Percentiles rank a stretch among this genome's conserved stretches.
Conservation (phyloP, 2,888 invertebrate genomes). For the Meteorus colon region DNA sequence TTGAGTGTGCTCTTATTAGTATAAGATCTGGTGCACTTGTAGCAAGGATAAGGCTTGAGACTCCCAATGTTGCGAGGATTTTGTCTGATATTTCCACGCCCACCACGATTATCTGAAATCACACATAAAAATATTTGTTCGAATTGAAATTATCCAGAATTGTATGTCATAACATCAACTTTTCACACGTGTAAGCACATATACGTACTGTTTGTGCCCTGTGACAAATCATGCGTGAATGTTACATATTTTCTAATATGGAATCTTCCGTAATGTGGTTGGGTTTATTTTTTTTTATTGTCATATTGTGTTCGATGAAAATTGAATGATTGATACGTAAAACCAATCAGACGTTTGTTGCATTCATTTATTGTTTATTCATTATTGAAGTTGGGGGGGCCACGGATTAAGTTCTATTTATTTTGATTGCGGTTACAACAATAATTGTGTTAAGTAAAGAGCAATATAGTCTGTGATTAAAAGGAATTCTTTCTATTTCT, state of each 20-base stretch:
- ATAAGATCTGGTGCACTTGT: constrained; percentile 63
- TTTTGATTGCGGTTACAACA: constrained; percentile 14
- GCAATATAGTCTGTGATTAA: constrained; percentile 2
- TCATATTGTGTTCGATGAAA: not conserved
- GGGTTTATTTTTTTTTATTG: constrained; percentile 4
- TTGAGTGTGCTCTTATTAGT: constrained; percentile 79
- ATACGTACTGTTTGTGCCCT: constrained; percentile 18
- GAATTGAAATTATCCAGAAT: constrained; percentile 10
- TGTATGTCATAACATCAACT: constrained; percentile 18
- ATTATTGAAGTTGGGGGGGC: not conserved
- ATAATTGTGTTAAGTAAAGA: not conserved
- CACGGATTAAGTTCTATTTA: constrained; percentile 13
- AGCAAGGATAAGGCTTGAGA: constrained; percentile 56
- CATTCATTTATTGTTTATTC: constrained; percentile 23
- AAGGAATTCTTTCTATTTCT: not conserved
- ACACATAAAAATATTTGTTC: constrained; percentile 30
- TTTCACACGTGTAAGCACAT: constrained; percentile 25
- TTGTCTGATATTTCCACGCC: not conserved
- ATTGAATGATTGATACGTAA: not conserved
- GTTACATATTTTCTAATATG: constrained; percentile 19
- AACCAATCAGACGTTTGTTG: not conserved
- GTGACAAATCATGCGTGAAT: not conserved
- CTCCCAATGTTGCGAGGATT: constrained; percentile 33
- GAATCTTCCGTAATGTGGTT: constrained; percentile 9
- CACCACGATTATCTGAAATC: constrained; percentile 30